These are phyloP conservation scores for Parus major DNA, from an alignment of 2,113 vertebrate genomes.

Conservation along the genomic window DNA sequence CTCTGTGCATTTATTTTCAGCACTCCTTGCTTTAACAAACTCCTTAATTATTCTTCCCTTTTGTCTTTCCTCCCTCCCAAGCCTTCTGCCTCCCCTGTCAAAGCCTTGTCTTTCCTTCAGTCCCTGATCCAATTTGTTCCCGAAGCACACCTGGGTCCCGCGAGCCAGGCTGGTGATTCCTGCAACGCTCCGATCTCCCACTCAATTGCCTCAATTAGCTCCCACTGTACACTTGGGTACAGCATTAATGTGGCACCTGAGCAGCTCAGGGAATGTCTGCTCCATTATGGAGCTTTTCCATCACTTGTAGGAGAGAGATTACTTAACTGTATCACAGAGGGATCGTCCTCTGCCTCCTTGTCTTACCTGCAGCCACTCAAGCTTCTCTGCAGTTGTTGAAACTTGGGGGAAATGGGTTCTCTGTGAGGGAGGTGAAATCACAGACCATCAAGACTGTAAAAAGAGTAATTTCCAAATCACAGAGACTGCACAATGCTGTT, in stretches of 20 bases:
- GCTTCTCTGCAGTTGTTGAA: neutral
- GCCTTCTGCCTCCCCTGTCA: neutral
- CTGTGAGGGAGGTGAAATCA: neutral
- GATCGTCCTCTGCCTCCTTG: neutral
- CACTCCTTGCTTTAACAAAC: neutral
- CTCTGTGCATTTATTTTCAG: fast-evolving
- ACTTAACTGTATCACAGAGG: neutral
- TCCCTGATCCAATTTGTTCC: slow-evolving; percentile 15
- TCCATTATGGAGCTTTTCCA: neutral
- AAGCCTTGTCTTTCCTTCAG: fast-evolving
- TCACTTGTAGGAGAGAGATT: neutral
- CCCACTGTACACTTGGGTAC: neutral
- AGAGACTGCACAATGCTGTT: neutral
- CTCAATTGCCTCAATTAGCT: neutral
- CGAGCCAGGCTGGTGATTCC: fast-evolving
- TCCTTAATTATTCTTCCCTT: neutral
- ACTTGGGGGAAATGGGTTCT: neutral
- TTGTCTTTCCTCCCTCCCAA: neutral
- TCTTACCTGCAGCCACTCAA: neutral
- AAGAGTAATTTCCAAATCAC: neutral
- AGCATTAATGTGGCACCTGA: neutral
- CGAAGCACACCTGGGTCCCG: neutral
- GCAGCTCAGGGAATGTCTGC: neutral
- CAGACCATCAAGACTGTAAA: neutral
- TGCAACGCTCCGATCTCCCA: neutral